Evolutionary conservation across 2,113 vertebrate species (phyloP).

Genomic region (Paramormyrops kingsleyae): DNA sequence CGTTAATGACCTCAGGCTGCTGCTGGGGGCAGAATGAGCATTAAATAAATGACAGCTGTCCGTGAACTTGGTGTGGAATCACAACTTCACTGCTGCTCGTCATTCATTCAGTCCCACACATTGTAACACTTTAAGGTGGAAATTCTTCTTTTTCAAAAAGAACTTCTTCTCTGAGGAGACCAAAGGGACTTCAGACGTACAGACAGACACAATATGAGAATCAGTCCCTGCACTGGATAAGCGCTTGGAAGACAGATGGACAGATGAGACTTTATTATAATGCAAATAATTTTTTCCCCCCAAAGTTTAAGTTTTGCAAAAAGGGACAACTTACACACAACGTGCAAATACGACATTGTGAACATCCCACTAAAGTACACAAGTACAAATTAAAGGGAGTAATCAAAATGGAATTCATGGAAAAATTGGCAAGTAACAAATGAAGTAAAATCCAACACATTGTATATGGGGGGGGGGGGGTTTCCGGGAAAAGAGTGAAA

Average conservation of each 20-base stretch:
- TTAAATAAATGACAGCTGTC: neutral
- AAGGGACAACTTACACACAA: neutral
- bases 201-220: neutral
- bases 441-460: too few relatives aligned
- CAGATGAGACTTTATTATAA: neutral
- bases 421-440: too few relatives aligned
- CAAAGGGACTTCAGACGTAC: neutral
- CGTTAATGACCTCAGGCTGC: conserved; percentile 6
- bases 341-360: neutral
- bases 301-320: neutral
- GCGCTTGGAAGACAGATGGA: neutral
- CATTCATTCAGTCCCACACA: neutral
- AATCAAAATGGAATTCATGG: too few relatives aligned
- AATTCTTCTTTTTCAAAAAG: neutral
- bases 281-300: neutral
- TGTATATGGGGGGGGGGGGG: neutral
- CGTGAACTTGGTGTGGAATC: neutral
- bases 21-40: neutral
- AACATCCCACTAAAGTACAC: neutral
- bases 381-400: neutral
- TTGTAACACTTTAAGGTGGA: neutral
- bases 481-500: neutral
- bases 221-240: neutral
- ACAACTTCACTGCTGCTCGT: neutral
- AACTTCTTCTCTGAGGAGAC: neutral